Conservation (phyloP, 2,113 vertebrate genomes). For the Pseudorectes ferrugineus region DNA sequence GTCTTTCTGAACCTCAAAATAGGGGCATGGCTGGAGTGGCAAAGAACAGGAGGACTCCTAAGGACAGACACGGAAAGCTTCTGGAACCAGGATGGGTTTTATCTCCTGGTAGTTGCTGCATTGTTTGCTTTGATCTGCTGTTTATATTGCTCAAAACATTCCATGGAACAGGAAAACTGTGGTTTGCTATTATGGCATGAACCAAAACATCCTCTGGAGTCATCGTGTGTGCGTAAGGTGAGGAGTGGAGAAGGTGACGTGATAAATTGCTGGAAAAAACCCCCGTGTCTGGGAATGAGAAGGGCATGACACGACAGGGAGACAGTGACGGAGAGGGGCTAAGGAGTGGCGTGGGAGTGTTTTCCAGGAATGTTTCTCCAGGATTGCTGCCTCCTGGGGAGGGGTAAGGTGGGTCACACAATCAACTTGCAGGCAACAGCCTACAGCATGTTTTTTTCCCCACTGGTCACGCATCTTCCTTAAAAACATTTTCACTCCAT, state of each 20-base stretch:
- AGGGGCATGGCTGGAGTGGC: background rate
- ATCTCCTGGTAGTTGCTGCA: background rate
- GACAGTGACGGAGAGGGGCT: background rate
- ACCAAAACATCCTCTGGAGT: background rate
- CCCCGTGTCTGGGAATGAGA: background rate
- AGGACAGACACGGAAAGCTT: background rate
- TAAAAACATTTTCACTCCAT: background rate
- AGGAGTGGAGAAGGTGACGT: background rate
- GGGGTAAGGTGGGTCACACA: background rate
- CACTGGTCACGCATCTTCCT: background rate
- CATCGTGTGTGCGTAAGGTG: background rate
- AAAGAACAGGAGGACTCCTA: background rate
- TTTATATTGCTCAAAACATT: background rate
- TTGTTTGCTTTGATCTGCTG: background rate
- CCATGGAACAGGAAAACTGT: background rate
- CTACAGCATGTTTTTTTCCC: background rate
- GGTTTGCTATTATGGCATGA: background rate
- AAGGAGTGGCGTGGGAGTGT: background rate
- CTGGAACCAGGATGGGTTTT: background rate
- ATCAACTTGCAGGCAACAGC: background rate
- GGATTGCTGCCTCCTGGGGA: background rate
- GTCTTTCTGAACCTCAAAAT: background rate
- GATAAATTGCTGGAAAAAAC: background rate
- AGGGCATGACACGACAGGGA: rapidly evolving
- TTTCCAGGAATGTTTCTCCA: background rate